Base-by-base conservation (phyloP, 2,888 invertebrate species). In the Clanis bilineata region DNA sequence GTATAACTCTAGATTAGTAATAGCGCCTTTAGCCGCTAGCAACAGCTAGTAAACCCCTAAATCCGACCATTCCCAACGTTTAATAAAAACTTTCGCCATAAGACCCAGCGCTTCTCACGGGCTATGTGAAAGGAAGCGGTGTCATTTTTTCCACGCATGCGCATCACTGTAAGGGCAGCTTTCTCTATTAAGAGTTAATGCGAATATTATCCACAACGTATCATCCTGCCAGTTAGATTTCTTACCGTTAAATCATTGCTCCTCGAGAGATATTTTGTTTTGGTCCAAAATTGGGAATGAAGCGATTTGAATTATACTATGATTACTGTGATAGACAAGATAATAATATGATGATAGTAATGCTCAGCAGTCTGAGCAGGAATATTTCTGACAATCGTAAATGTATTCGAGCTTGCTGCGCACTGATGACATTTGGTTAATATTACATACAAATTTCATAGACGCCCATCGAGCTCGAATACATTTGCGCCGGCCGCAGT, bases 221-320 rank as follows among this genome's bases (percentile, higher is more conserved):
- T 51, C 58, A 58, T 51, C 58, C 51, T 38, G 25, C n/a, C 36
- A n/a, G 22, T 69, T 71, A 80, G 76, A 82, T 85, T 83, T 84
- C 85, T 82, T 79, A 78, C 71, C 70, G 74, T 69, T 76, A 75
- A 80, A 78, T 78, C 77, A 77, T 69, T 71, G 67, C 74, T 77
- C 73, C 72, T 72, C 62, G 64, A 71, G 66, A 74, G 70, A 72
- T 71, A 67, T 70, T 70, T 70, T 61, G 58, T 62, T 44, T 58
- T 67, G 72, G 21, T 47, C 6, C 12, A 36, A 10, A 15, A 23
- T 15, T 6, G 7, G 45, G 28, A 15, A 44, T 36, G 9, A 22
- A 15, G 41, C 58, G 58, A 4, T 28, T 41, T 28, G 5, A 3
- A n/a, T n/a, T n/a, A n/a, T n/a, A n/a, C n/a, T n/a, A n/a, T n/a